Percentiles rank a stretch among this genome's conserved stretches.
These are phyloP conservation scores for Phaethon lepturus DNA, from an alignment of 2,113 vertebrate genomes.

Conservation along the genomic window DNA sequence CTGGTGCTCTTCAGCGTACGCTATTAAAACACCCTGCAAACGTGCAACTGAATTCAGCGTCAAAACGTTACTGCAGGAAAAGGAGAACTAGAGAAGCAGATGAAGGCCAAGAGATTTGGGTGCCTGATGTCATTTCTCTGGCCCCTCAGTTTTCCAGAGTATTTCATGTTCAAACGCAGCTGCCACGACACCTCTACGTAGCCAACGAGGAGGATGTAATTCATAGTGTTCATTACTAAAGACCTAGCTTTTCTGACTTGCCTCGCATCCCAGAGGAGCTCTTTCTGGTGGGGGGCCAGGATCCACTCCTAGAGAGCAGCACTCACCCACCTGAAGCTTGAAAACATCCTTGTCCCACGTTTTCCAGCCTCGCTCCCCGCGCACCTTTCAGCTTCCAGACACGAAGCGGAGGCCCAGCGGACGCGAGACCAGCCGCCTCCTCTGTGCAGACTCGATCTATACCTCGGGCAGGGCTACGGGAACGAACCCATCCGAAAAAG, in stretches of 20 bases:
- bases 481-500: not conserved
- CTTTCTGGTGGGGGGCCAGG: not conserved
- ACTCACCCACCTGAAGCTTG: not conserved
- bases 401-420: not conserved
- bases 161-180: not conserved
- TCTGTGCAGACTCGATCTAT: not conserved
- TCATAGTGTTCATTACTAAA: not conserved
- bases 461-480: not conserved
- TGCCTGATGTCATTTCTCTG: not conserved
- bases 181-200: not conserved
- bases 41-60: not conserved
- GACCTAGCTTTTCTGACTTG: not conserved
- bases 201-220: not conserved
- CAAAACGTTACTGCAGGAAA: not conserved
- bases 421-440: not conserved
- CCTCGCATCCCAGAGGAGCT: not conserved
- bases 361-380: not conserved
- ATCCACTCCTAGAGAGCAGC: not conserved
- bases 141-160: not conserved
- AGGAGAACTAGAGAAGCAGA: not conserved
- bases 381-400: not conserved
- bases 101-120: not conserved
- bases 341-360: fast-evolving
- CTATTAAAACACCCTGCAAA: not conserved
- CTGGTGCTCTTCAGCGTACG: not conserved